A percentile compares a stretch with the other conserved stretches of the same genome.
phyloP scores from a whole-genome alignment of 2,113 vertebrate genomes.

The Patagioenas fasciata region DNA sequence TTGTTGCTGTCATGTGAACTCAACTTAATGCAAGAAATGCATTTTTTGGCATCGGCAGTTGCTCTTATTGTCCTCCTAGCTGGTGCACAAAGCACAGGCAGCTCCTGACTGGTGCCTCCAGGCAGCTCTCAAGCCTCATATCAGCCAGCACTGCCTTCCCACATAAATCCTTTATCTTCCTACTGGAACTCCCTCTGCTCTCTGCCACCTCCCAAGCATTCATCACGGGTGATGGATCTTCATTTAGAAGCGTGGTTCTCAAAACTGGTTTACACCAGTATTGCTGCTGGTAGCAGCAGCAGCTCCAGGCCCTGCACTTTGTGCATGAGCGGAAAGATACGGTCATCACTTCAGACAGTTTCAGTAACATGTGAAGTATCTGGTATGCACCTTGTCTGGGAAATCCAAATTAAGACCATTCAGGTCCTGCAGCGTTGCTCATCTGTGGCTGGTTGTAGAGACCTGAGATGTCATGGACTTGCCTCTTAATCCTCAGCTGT shows the following conservation, averaged over 20 bases:
- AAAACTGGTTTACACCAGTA: background rate
- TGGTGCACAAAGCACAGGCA: background rate
- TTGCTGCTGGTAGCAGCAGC: background rate
- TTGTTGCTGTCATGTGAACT: background rate
- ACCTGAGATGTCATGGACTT: background rate
- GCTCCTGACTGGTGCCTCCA: background rate
- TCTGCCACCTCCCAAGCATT: background rate
- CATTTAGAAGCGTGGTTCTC: background rate
- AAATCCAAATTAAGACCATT: background rate
- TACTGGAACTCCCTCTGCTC: background rate
- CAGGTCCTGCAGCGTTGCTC: background rate
- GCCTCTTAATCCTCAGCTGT: background rate
- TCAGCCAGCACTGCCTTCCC: background rate
- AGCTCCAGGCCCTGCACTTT: background rate
- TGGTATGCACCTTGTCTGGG: background rate
- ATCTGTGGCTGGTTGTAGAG: background rate
- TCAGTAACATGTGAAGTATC: background rate
- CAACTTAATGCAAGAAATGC: fast-evolving
- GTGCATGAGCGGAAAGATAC: background rate
- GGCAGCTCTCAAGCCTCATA: background rate
- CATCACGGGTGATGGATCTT: background rate
- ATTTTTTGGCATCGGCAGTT: background rate
- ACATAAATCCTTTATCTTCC: background rate
- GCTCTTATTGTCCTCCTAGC: background rate
- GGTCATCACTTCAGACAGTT: background rate